These are phyloP conservation scores for Notodonta ziczac DNA, from an alignment of 2,888 invertebrate genomes.

Conservation along the genomic window DNA sequence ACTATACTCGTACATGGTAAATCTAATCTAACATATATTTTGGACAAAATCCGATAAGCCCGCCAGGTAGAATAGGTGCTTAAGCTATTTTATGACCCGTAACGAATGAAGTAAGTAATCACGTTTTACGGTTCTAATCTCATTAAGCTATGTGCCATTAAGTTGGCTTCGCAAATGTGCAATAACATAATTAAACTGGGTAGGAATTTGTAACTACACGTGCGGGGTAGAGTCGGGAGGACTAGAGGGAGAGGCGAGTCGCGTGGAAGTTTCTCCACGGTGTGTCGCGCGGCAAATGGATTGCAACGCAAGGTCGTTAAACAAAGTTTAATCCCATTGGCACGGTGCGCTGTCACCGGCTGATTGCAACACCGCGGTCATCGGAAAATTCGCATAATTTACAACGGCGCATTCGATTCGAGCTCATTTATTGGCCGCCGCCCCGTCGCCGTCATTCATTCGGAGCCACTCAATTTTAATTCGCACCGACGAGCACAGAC, in stretches of 20 bases:
- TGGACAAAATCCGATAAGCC: conserved; percentile 26
- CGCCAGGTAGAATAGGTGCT: conserved; percentile 12
- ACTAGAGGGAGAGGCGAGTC: conserved; percentile 26
- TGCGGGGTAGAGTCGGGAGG: conserved; percentile 46
- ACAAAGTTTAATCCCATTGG: conserved; percentile 81
- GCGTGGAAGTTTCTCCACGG: conserved; percentile 64
- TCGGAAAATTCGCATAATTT: conserved; percentile 67
- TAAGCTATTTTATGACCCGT: conserved; percentile 41
- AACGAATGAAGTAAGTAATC: conserved; percentile 45
- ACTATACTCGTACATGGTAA: conserved; percentile 15
- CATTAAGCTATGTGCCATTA: conserved; percentile 48
- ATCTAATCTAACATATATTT: conserved; percentile 24
- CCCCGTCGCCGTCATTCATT: conserved; percentile 49
- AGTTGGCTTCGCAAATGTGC: conserved; percentile 50
- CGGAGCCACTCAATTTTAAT: conserved; percentile 36
- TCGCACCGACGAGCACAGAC: conserved; percentile 26
- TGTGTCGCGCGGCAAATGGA: conserved; percentile 70
- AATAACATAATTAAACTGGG: conserved; percentile 60
- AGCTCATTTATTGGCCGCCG: conserved; percentile 44
- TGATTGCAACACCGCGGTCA: conserved; percentile 65
- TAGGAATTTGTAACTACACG: conserved; percentile 58
- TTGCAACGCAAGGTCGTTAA: conserved; percentile 78
- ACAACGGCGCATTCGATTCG: conserved; percentile 49
- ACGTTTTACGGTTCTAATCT: conserved; percentile 48
- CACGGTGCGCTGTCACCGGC: conserved; percentile 64